These are phyloP conservation scores for Stercorarius parasiticus DNA, from an alignment of 2,113 vertebrate genomes.

Conservation along the genomic window DNA sequence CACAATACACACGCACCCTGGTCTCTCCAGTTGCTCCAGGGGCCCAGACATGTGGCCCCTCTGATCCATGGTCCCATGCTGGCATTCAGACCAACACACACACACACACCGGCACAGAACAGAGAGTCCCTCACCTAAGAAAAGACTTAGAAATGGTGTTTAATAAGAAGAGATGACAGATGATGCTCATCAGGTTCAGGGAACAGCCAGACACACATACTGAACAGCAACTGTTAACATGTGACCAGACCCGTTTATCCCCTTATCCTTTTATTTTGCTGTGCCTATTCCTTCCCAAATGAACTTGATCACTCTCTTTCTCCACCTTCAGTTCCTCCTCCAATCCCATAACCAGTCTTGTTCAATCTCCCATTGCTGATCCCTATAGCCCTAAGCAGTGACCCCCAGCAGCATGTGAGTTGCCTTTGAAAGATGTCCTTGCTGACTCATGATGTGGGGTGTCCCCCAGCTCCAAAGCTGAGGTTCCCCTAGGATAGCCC, in stretches of 20 bases:
- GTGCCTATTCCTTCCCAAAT: background rate
- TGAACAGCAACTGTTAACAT: background rate
- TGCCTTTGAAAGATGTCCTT: background rate
- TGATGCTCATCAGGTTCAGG: background rate
- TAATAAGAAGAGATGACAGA: background rate
- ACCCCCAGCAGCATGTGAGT: background rate
- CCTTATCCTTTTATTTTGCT: background rate
- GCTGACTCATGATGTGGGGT: background rate
- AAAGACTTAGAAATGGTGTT: background rate
- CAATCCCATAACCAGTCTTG: background rate
- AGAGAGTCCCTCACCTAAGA: background rate
- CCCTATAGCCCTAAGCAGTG: background rate
- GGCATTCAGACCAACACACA: too few species aligned
- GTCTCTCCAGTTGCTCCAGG: background rate
- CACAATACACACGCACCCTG: too few species aligned
- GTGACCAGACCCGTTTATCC: background rate
- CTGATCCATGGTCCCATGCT: too few species aligned
- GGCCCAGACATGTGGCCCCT: background rate
- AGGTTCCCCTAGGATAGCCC: background rate
- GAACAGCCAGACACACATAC: background rate
- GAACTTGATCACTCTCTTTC: background rate
- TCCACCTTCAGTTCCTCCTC: background rate
- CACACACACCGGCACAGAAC: rapidly evolving
- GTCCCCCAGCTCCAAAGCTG: rapidly evolving
- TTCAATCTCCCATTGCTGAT: background rate